phyloP scores from a whole-genome alignment of 2,888 invertebrate genomes.

The Heliconius ethilla region DNA sequence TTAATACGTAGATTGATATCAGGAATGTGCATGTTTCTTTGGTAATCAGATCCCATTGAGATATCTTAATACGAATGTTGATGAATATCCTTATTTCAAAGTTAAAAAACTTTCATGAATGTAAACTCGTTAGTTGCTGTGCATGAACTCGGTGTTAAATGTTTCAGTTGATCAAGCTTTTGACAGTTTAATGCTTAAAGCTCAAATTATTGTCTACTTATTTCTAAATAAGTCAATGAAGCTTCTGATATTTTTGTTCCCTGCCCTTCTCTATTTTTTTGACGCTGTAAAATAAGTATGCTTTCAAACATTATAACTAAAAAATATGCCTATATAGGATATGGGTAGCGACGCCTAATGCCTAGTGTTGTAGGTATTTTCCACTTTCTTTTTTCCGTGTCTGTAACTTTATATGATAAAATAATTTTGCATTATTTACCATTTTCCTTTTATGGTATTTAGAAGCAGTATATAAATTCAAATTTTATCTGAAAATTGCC shows the following conservation, averaged over 20 bases:
- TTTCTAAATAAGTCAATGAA: neutral
- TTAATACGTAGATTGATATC: slow-evolving; percentile 49
- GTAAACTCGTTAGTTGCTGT: neutral
- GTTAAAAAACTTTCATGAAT: neutral
- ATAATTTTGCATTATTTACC: neutral
- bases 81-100: neutral
- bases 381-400: neutral
- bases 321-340: neutral
- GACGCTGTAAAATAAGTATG: neutral
- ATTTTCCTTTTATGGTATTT: slow-evolving; percentile 17
- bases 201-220: neutral
- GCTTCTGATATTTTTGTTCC: neutral
- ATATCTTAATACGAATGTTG: neutral
- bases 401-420: slow-evolving; percentile 3
- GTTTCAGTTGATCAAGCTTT: slow-evolving; percentile 1
- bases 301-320: neutral
- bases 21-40: slow-evolving; percentile 53
- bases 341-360: neutral
- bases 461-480: slow-evolving; percentile 15
- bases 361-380: slow-evolving; percentile 4
- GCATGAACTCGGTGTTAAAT: slow-evolving; percentile 15
- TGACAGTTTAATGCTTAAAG: neutral
- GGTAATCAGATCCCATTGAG: slow-evolving; percentile 17
- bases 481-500: neutral
- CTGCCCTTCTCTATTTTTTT: neutral